Percentiles rank a stretch among this genome's conserved stretches.
Evolutionary conservation across 2,797 vertebrate species (phyloP).

Genomic region (Heliangelus exortis): DNA sequence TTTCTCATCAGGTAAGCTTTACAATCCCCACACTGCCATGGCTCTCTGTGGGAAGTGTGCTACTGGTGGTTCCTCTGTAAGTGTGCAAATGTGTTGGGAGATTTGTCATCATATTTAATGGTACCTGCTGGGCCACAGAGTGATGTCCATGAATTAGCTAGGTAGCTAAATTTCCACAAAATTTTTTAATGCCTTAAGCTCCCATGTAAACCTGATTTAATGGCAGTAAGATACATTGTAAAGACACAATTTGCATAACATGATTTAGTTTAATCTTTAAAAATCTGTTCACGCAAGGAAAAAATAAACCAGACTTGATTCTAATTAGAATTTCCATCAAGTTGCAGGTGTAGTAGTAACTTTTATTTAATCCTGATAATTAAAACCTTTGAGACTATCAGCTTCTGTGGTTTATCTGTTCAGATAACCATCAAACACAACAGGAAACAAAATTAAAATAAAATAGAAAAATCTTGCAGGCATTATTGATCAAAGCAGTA

Average conservation of each 20-base stretch:
- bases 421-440: constrained; percentile 16
- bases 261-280: constrained; percentile 8
- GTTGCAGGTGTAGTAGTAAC: constrained; percentile 32
- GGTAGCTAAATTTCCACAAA: not conserved
- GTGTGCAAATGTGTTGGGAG: not conserved
- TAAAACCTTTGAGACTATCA: constrained; percentile 67
- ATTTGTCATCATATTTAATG: constrained; percentile 12
- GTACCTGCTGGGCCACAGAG: not conserved
- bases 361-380: constrained; percentile 62
- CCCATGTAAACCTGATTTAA: not conserved
- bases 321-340: constrained; percentile 57
- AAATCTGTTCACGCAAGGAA: constrained; percentile 8
- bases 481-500: constrained; percentile 52
- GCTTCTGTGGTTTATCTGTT: constrained; percentile 21
- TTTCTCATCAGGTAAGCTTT: not conserved
- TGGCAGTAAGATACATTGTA: not conserved
- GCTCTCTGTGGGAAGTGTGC: not conserved
- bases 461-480: constrained; percentile 33
- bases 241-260: constrained; percentile 32
- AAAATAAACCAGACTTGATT: not conserved
- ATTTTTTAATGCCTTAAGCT: not conserved
- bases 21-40: not conserved
- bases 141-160: not conserved
- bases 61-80: not conserved
- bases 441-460: constrained; percentile 35